phyloP scores from a whole-genome alignment of 35 echinoderm and acorn worm genomes.

The Lytechinus pictus region DNA sequence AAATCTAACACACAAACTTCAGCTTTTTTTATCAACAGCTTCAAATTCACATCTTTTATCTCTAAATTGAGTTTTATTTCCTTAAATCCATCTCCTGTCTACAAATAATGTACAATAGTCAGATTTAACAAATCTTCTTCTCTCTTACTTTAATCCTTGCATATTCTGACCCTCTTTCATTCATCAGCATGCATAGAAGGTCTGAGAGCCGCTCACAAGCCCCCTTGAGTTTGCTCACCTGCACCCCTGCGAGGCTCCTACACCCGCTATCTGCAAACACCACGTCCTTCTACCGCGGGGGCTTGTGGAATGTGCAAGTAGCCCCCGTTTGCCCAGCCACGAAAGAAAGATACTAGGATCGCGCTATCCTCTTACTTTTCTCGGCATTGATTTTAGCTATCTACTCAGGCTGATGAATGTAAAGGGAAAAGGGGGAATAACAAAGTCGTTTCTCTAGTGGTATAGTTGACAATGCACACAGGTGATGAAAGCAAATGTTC shows the following conservation, averaged over 20 bases:
- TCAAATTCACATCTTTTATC: neutral
- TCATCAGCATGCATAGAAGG: conserved; percentile 23
- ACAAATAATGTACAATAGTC: neutral
- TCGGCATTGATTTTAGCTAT: neutral
- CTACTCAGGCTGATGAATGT: neutral
- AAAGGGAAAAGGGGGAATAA: neutral
- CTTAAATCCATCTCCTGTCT: neutral
- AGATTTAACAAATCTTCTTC: neutral
- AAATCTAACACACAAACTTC: neutral
- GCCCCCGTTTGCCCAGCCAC: neutral
- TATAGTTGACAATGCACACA: neutral
- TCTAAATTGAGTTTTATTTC: neutral
- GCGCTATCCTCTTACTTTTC: conserved; percentile 17
- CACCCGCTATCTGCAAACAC: conserved; percentile 1
- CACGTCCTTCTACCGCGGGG: neutral
- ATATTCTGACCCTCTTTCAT: neutral
- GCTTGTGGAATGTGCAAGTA: conserved; percentile 29
- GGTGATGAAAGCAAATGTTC: neutral
- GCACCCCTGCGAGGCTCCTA: neutral
- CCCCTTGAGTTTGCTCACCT: conserved; percentile 29
- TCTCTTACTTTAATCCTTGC: neutral
- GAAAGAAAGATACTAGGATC: neutral
- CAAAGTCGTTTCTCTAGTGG: conserved; percentile 1
- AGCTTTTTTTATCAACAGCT: neutral
- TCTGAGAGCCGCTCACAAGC: neutral